A percentile compares a stretch with the other conserved stretches of the same genome.
These are phyloP conservation scores for Drosophila nigromelanica DNA, from an alignment of 1,140 invertebrate genomes.

Conservation along the genomic window DNA sequence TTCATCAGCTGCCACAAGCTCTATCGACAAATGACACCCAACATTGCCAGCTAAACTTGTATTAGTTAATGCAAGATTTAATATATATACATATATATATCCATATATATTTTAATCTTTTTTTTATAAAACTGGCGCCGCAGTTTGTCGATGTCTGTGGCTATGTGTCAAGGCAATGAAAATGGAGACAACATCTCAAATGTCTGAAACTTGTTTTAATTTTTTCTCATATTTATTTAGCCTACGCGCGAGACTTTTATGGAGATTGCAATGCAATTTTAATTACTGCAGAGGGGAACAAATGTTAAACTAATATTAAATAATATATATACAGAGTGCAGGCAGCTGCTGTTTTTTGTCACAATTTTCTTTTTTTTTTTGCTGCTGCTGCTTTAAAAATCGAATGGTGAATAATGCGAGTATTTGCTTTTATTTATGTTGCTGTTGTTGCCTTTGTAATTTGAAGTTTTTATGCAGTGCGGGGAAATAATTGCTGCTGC, in stretches of 20 bases:
- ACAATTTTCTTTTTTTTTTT: conserved; percentile 41
- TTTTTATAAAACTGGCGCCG: conserved; percentile 51
- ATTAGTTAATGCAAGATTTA: conserved; percentile 39
- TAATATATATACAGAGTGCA: conserved; percentile 23
- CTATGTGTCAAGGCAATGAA: conserved; percentile 67
- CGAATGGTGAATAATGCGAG: conserved; percentile 46
- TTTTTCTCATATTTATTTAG: conserved; percentile 8
- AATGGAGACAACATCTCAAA: conserved; percentile 37
- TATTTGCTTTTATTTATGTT: conserved; percentile 18
- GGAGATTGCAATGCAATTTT: conserved; percentile 54
- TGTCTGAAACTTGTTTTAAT: conserved; percentile 53
- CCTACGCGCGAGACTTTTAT: conserved; percentile 54
- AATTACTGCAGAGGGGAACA: conserved; percentile 39
- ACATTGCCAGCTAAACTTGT: conserved; percentile 7
- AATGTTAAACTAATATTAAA: conserved; percentile 29
- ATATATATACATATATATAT: conserved; percentile 16
- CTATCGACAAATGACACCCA: conserved; percentile 5
- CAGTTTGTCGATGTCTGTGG: conserved; percentile 32
- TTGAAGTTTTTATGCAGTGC: conserved; percentile 41
- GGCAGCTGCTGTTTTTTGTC: conserved; percentile 62
- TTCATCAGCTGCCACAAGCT: conserved; percentile 10
- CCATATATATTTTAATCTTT: conserved; percentile 8
- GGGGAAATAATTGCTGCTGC: conserved; percentile 38
- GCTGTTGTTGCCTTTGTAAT: conserved; percentile 32
- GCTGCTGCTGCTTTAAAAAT: conserved; percentile 41